Evolutionary conservation across 2,797 vertebrate species (phyloP).

Genomic region (Natrix natrix): DNA sequence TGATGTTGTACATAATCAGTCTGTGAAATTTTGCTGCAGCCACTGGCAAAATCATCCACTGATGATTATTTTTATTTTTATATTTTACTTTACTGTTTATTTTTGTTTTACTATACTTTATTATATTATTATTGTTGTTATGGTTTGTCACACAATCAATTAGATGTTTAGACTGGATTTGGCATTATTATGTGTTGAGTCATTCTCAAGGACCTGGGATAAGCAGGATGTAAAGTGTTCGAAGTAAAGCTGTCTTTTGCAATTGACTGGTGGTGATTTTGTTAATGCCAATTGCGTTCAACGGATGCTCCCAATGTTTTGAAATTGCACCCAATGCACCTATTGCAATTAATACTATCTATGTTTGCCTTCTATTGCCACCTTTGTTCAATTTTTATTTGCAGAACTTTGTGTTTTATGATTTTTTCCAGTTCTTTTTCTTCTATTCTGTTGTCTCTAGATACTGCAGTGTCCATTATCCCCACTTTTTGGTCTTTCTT

Average conservation of each 20-base stretch:
- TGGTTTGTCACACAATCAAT: background rate
- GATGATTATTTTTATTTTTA: background rate
- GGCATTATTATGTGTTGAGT: background rate
- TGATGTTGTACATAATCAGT: background rate
- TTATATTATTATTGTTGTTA: background rate
- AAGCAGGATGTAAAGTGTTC: background rate
- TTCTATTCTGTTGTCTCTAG: background rate
- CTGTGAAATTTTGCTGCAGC: background rate
- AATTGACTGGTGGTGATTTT: background rate
- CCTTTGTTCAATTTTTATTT: background rate
- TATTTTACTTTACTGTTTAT: background rate
- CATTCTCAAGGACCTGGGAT: background rate
- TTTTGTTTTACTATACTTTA: background rate
- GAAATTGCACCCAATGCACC: background rate
- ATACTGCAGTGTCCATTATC: background rate
- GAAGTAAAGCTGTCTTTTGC: background rate
- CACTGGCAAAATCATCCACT: background rate
- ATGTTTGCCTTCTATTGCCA: background rate
- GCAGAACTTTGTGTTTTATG: background rate
- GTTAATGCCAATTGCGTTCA: background rate
- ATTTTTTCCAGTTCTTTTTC: background rate
- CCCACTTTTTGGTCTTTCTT: background rate
- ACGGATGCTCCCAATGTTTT: background rate
- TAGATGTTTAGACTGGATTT: background rate
- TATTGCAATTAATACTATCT: background rate